These are phyloP conservation scores for Eledona agricola DNA, from an alignment of 2,888 invertebrate genomes.

Conservation along the genomic window DNA sequence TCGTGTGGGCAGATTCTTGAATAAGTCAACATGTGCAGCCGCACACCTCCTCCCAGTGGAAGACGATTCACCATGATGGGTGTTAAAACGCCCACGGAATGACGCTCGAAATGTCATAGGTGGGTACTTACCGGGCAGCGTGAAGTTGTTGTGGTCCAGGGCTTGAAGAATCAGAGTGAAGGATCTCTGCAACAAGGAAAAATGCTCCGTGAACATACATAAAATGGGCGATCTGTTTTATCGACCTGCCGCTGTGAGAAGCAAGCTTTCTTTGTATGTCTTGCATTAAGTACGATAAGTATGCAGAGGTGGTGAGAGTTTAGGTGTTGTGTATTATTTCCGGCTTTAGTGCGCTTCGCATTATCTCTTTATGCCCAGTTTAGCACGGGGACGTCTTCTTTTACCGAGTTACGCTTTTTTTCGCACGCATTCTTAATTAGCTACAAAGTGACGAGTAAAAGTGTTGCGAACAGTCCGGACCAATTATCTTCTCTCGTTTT, in stretches of 20 bases:
- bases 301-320: neutral
- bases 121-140: constrained; percentile 77
- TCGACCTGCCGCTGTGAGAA: too few species aligned
- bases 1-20: constrained; percentile 40
- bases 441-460: too few species aligned
- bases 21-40: constrained; percentile 46
- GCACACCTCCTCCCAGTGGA: constrained; percentile 34
- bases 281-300: too few species aligned
- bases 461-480: too few species aligned
- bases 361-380: constrained; percentile 9
- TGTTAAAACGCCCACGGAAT: constrained; percentile 25
- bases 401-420: constrained; percentile 9
- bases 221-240: neutral
- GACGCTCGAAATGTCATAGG: too few species aligned
- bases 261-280: too few species aligned
- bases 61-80: constrained; percentile 35
- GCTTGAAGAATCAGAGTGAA: constrained; percentile 93
- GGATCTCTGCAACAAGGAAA: constrained; percentile 78
- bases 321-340: constrained; percentile 7
- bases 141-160: constrained; percentile 82
- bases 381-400: constrained; percentile 8
- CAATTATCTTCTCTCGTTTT: too few species aligned
- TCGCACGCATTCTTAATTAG: too few species aligned
- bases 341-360: constrained; percentile 7
- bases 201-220: constrained; percentile 19